These are phyloP conservation scores for Alcedo atthis DNA, from an alignment of 2,797 vertebrate genomes.

Conservation along the genomic window DNA sequence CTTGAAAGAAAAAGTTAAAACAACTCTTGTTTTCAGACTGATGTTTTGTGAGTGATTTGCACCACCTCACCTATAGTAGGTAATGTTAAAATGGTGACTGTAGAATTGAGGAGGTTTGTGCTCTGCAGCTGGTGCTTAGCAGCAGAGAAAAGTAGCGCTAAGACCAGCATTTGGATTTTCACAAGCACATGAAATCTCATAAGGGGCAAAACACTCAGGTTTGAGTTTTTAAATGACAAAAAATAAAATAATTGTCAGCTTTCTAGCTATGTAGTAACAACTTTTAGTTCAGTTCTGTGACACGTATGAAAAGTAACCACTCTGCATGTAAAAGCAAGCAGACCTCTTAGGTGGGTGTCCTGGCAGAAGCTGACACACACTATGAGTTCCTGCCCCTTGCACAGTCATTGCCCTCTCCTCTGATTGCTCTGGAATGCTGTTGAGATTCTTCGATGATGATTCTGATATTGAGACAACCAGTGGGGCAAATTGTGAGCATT, in stretches of 20 bases:
- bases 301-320: neutral
- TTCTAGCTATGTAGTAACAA: neutral
- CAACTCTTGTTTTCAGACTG: neutral
- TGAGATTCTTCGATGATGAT: neutral
- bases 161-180: neutral
- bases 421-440: neutral
- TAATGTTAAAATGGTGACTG: neutral
- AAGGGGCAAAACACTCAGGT: neutral
- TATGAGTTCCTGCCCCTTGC: neutral
- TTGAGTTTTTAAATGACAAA: neutral
- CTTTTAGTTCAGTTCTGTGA: neutral
- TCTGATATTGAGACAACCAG: neutral
- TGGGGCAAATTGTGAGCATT: neutral
- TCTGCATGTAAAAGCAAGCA: neutral
- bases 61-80: neutral
- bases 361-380: neutral
- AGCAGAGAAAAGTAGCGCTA: neutral
- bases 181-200: neutral
- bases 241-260: neutral
- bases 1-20: neutral
- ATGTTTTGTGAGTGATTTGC: neutral
- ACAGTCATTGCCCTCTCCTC: neutral
- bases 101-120: neutral
- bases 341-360: neutral
- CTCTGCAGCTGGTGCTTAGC: neutral